phyloP scores from a whole-genome alignment of 2,797 vertebrate genomes.

The Phrynocephalus forsythii region DNA sequence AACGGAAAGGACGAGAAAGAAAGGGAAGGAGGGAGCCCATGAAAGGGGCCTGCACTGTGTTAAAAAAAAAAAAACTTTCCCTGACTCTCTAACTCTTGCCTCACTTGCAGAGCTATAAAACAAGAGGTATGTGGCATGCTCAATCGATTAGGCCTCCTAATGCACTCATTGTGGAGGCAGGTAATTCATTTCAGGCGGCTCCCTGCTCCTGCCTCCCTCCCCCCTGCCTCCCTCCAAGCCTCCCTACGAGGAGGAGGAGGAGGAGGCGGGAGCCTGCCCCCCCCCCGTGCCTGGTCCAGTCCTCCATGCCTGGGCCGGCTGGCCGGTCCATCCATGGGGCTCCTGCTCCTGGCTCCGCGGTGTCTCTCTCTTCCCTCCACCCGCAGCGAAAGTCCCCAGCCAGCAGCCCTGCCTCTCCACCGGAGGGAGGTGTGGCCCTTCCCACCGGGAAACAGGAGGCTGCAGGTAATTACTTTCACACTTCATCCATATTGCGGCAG shows the following conservation, averaged over 20 bases:
- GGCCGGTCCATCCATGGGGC: neutral
- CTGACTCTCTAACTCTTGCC: slow-evolving; percentile 25
- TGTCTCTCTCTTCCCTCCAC: slow-evolving; percentile 23
- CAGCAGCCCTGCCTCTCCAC: slow-evolving; percentile 29
- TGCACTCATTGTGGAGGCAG: slow-evolving; percentile 70
- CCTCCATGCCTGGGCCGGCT: neutral
- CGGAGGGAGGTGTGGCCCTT: slow-evolving; percentile 56
- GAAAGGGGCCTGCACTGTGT: neutral
- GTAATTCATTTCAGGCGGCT: slow-evolving; percentile 77
- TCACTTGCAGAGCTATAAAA: slow-evolving; percentile 57
- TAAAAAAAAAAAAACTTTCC: slow-evolving; percentile 2
- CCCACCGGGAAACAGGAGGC: slow-evolving; percentile 71
- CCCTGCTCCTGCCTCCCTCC: neutral
- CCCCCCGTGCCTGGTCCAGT: slow-evolving; percentile 16
- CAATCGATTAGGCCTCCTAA: slow-evolving; percentile 75
- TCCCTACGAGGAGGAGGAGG: too few relatives aligned
- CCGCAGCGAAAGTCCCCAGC: slow-evolving; percentile 43
- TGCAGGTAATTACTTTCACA: slow-evolving; percentile 76
- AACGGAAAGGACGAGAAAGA: too few relatives aligned
- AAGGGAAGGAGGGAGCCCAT: neutral
- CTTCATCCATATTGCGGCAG: slow-evolving; percentile 72
- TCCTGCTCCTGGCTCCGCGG: slow-evolving; percentile 30
- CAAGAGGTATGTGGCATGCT: slow-evolving; percentile 66
- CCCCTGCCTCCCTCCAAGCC: too few relatives aligned
- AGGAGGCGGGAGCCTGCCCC: too few relatives aligned